A percentile compares a stretch with the other conserved stretches of the same genome.
Evolutionary conservation across 2,797 vertebrate genomes (phyloP).

Genomic region (Urophycis tenuis): DNA sequence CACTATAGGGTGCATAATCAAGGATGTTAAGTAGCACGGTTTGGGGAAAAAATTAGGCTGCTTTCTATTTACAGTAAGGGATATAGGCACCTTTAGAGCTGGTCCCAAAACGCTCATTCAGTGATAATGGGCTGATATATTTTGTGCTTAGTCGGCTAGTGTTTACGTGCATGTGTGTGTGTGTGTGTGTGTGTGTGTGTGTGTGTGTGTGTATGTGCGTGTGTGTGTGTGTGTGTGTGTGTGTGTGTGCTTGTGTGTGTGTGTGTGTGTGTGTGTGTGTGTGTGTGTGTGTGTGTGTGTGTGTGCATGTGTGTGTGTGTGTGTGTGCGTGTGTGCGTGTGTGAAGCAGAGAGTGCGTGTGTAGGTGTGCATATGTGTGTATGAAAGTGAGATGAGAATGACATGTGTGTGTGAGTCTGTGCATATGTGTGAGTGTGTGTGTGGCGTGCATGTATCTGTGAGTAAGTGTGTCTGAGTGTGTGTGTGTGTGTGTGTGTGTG

Average conservation of each 20-base stretch:
- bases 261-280: not conserved
- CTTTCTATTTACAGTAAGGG: not conserved
- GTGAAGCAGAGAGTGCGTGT: no score
- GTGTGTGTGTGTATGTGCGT: slow-evolving; percentile 16
- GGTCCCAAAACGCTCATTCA: slow-evolving; percentile 12
- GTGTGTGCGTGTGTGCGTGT: not conserved
- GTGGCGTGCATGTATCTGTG: no score
- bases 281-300: not conserved
- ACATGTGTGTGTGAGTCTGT: not conserved
- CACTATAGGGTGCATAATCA: not conserved
- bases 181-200: slow-evolving; percentile 26
- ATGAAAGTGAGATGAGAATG: no score
- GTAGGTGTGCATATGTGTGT: not conserved
- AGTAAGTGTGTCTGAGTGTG: no score
- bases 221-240: slow-evolving; percentile 12
- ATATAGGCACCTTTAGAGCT: slow-evolving; percentile 11
- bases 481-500: not conserved
- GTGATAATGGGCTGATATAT: slow-evolving; percentile 46
- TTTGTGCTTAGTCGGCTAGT: slow-evolving; percentile 32
- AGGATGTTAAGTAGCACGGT: not conserved
- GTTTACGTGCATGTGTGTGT: not conserved
- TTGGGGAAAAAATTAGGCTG: not conserved
- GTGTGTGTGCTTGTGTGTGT: not conserved
- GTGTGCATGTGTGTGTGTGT: not conserved
- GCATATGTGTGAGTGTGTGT: not conserved